phyloP scores from a whole-genome alignment of 2,113 vertebrate genomes.

The Pterophyllum scalare region DNA sequence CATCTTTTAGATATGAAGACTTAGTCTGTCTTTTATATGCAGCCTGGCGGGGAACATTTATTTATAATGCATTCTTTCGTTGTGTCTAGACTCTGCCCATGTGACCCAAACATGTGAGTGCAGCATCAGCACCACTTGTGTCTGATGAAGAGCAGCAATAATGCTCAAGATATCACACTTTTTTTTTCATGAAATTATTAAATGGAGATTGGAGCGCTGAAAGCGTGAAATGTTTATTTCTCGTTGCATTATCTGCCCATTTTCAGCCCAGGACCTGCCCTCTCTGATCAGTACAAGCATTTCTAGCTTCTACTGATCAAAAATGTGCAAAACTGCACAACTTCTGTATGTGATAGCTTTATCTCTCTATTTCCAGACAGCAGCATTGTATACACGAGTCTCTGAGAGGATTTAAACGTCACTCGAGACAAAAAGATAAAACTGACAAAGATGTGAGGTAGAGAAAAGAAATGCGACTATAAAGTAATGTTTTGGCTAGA shows the following conservation, averaged over 20 bases:
- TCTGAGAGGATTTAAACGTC: constrained; percentile 16
- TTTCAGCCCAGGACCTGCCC: neutral
- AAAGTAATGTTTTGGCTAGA: constrained; percentile 57
- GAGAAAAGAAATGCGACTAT: neutral
- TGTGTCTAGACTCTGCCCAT: neutral
- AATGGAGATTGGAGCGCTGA: neutral
- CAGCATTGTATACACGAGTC: neutral
- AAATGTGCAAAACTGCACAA: neutral
- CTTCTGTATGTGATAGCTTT: neutral
- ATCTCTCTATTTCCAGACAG: neutral
- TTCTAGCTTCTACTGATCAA: neutral
- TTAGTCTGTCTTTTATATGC: neutral
- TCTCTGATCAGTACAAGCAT: neutral
- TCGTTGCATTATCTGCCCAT: neutral
- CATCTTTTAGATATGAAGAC: neutral
- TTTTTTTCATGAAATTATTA: neutral
- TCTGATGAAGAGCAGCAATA: neutral
- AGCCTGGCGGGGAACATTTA: neutral
- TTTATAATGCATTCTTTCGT: neutral
- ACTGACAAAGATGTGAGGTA: constrained; percentile 16
- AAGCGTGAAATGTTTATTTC: neutral
- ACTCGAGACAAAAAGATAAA: constrained; percentile 29
- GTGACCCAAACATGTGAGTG: neutral
- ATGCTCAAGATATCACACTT: neutral
- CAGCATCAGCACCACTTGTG: neutral